Conservation (phyloP, 2,113 vertebrate genomes). For the Cervus canadensis region DNA sequence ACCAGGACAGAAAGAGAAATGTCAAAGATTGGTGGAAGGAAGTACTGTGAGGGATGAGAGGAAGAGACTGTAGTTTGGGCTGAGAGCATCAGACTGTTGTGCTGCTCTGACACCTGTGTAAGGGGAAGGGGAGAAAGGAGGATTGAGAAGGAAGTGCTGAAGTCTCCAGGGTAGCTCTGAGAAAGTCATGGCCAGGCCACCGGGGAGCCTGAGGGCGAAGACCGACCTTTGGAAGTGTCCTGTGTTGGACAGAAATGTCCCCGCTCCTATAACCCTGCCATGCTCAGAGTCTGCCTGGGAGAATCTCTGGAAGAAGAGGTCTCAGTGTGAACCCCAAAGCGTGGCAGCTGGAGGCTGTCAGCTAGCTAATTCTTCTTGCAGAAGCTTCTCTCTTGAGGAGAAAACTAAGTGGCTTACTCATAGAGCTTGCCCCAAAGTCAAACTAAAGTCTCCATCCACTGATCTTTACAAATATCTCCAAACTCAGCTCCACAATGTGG, state of each 20-base stretch:
- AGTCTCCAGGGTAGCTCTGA: background rate
- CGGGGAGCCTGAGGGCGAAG: background rate
- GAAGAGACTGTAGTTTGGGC: background rate
- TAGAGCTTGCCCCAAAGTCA: background rate
- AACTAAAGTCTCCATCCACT: background rate
- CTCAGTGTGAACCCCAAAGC: background rate
- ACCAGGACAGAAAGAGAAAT: background rate
- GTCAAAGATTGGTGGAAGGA: background rate
- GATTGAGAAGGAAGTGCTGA: background rate
- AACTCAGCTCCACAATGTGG: background rate
- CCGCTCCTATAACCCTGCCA: too few relatives aligned
- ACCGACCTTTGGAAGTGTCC: background rate
- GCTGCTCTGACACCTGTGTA: background rate
- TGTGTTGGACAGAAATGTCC: background rate
- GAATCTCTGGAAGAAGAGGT: background rate
- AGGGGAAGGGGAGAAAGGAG: background rate
- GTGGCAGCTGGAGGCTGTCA: background rate
- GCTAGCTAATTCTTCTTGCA: background rate
- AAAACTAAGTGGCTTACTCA: background rate
- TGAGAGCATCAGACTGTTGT: background rate
- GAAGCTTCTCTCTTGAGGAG: background rate
- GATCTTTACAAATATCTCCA: background rate
- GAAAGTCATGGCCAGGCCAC: background rate
- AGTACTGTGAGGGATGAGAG: background rate
- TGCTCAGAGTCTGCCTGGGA: background rate